phyloP scores from a whole-genome alignment of 2,113 vertebrate species.

The Corydoras maculifer region DNA sequence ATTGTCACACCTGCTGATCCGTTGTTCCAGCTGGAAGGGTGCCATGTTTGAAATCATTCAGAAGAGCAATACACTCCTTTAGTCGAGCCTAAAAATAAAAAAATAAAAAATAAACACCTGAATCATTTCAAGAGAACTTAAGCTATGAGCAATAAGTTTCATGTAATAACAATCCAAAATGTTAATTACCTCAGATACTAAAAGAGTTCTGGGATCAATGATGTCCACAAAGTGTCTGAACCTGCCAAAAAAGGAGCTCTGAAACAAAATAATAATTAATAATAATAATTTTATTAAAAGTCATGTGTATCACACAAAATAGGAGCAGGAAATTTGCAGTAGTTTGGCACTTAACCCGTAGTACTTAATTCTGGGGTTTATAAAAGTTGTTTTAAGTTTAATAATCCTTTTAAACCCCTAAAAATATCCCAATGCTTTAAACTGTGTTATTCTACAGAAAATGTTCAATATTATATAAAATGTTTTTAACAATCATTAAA shows the following conservation, averaged over 20 bases:
- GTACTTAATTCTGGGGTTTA: no score
- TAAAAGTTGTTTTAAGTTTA: no score
- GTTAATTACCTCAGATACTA: conserved; percentile 85
- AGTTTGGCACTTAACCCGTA: no score
- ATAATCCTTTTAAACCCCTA: no score
- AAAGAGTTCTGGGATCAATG: conserved; percentile 90
- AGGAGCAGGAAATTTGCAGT: no score
- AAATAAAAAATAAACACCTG: background rate
- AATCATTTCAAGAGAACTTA: background rate
- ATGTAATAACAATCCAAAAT: background rate
- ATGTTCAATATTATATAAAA: no score
- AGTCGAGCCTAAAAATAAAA: conserved; percentile 68
- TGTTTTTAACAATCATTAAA: background rate
- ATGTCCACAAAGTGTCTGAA: conserved; percentile 91
- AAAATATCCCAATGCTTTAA: background rate
- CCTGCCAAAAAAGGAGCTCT: conserved; percentile 87
- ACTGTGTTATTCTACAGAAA: background rate
- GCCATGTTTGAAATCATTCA: conserved; percentile 88
- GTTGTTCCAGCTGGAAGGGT: conserved; percentile 77
- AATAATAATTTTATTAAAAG: background rate
- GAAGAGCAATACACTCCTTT: conserved; percentile 77
- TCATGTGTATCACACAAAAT: no score
- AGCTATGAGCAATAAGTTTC: no score
- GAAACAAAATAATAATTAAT: conserved; percentile 19
- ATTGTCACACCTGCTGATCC: conserved; percentile 72